A percentile compares a stretch with the other conserved stretches of the same genome.
phyloP scores from a whole-genome alignment of 2,113 vertebrate species.

The Thunnus thynnus region DNA sequence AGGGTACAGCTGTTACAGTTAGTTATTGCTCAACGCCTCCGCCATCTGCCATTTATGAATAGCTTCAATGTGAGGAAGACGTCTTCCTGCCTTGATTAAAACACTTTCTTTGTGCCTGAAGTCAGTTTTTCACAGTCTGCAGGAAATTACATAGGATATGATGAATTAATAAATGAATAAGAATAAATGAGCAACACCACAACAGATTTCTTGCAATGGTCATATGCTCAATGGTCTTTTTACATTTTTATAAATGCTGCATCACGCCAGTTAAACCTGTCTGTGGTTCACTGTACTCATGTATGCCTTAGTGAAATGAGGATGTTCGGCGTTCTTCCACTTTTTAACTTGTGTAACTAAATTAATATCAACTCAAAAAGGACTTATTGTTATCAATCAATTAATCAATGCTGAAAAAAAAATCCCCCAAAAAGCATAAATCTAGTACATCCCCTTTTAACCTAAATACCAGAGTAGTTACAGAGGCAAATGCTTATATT shows the following conservation, averaged over 20 bases:
- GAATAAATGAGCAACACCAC: background rate
- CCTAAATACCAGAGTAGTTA: slow-evolving; percentile 58
- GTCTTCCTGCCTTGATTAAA: background rate
- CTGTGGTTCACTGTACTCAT: too few species aligned
- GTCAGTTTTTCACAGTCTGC: background rate
- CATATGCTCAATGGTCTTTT: background rate
- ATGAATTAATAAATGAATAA: background rate
- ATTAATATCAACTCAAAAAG: slow-evolving; percentile 27
- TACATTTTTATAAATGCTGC: background rate
- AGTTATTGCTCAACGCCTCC: background rate
- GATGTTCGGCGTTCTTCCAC: background rate
- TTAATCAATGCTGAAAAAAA: background rate
- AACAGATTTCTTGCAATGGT: background rate
- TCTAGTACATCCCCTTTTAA: slow-evolving; percentile 72
- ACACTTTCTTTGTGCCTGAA: slow-evolving; percentile 2
- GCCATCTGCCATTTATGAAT: slow-evolving; percentile 21
- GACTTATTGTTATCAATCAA: background rate
- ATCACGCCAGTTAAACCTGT: background rate
- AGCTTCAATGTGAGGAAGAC: slow-evolving; percentile 22
- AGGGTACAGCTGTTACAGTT: slow-evolving; percentile 26
- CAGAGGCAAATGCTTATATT: slow-evolving; percentile 38
- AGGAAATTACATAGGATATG: background rate
- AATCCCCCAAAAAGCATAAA: slow-evolving; percentile 3
- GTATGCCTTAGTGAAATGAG: background rate
- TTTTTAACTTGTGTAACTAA: background rate